These are phyloP conservation scores for Drosophila elegans DNA, from an alignment of 1,140 invertebrate genomes.

Conservation along the genomic window DNA sequence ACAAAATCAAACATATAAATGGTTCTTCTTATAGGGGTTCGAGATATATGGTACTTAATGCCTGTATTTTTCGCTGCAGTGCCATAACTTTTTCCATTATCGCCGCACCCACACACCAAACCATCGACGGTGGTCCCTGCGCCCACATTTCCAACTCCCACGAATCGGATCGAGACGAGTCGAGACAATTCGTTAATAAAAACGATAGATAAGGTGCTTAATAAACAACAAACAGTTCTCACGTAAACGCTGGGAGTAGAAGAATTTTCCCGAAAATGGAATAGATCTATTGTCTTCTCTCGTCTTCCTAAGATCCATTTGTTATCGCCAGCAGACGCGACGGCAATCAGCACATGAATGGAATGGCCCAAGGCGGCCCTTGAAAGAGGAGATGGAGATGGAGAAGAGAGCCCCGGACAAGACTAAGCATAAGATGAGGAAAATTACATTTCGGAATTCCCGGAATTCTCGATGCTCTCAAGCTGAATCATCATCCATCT, in stretches of 20 bases:
- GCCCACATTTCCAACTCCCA: constrained; percentile 41
- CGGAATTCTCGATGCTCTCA: constrained; percentile 62
- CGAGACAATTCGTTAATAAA: constrained; percentile 69
- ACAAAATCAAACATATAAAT: not conserved
- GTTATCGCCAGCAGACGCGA: constrained; percentile 68
- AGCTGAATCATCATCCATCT: constrained; percentile 82
- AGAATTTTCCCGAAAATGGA: constrained; percentile 34
- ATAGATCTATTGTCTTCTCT: constrained; percentile 52
- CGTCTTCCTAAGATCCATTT: constrained; percentile 27
- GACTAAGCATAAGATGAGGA: constrained; percentile 55
- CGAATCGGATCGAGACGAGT: constrained; percentile 29
- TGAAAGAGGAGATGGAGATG: constrained; percentile 44
- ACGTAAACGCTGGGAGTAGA: constrained; percentile 43
- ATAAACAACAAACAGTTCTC: constrained; percentile 75
- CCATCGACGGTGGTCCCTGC: constrained; percentile 20
- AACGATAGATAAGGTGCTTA: constrained; percentile 68
- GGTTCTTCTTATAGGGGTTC: not conserved
- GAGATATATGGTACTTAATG: not conserved
- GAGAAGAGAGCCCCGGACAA: constrained; percentile 11
- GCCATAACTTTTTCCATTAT: constrained; percentile 19
- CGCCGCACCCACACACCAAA: constrained; percentile 25
- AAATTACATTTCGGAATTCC: constrained; percentile 77
- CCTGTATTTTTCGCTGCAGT: constrained; percentile 8
- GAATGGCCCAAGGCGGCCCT: constrained; percentile 61
- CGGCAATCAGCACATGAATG: constrained; percentile 74